Evolutionary conservation across 2,797 vertebrate genomes (phyloP).

Genomic region (Rhodeus uyekii): DNA sequence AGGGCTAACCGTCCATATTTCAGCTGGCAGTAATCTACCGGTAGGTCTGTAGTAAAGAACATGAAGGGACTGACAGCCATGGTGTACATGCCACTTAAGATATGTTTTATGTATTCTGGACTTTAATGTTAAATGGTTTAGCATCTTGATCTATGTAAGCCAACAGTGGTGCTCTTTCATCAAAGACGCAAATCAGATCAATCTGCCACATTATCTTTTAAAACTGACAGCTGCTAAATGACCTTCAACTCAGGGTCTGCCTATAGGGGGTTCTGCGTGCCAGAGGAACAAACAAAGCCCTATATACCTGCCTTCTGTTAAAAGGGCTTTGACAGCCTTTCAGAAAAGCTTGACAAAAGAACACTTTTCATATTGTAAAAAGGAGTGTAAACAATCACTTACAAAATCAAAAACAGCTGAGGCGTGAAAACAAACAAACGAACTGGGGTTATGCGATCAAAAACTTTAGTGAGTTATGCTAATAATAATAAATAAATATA

Average conservation of each 20-base stretch:
- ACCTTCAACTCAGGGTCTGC: constrained; percentile 39
- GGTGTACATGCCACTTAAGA: constrained; percentile 41
- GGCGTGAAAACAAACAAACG: constrained; percentile 19
- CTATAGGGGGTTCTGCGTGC: constrained; percentile 19
- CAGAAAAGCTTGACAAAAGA: constrained; percentile 7
- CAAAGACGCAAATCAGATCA: constrained; percentile 23
- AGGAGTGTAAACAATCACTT: background rate
- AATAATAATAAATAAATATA: too few relatives aligned
- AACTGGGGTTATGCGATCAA: background rate
- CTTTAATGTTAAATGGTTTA: constrained; percentile 50
- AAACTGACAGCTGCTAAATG: constrained; percentile 46
- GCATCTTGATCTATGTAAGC: constrained; percentile 18
- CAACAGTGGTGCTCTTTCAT: constrained; percentile 30
- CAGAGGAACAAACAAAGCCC: constrained; percentile 12
- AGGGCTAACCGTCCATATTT: constrained; percentile 22
- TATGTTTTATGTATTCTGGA: constrained; percentile 16
- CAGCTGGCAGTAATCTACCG: constrained; percentile 20
- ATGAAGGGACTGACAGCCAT: constrained; percentile 18
- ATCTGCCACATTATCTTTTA: constrained; percentile 20
- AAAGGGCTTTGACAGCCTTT: constrained; percentile 16
- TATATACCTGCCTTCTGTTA: constrained; percentile 14
- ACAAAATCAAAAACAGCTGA: constrained; percentile 21
- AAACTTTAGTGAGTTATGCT: background rate
- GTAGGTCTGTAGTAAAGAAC: constrained; percentile 27
- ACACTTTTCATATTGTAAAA: constrained; percentile 7